Evolutionary conservation across 2,113 vertebrate genomes (phyloP).

Genomic region (Mormyrus iriodes): DNA sequence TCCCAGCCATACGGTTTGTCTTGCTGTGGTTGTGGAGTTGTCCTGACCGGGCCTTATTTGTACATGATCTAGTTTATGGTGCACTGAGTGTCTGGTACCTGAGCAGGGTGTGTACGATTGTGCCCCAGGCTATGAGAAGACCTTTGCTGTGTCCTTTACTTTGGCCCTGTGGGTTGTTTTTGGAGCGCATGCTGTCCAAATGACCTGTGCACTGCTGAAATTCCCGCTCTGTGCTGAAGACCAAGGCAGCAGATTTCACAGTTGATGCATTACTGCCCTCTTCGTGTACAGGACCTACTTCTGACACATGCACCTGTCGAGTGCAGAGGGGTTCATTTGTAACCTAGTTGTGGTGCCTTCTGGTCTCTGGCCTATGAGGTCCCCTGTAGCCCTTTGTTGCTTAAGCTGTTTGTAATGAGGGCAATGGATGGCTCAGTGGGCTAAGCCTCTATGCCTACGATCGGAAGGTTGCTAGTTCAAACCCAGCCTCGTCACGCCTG

Average conservation of each 20-base stretch:
- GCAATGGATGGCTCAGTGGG: no score
- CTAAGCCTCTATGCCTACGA: no score
- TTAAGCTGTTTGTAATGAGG: no score
- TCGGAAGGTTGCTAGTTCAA: no score
- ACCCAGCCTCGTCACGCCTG: no score
- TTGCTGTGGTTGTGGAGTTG: background rate
- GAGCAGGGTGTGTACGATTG: background rate
- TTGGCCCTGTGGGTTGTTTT: background rate
- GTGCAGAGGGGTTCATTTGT: background rate
- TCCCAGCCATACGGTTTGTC: background rate
- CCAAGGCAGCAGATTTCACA: background rate
- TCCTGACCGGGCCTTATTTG: background rate
- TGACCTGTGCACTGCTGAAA: background rate
- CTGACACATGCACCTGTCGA: background rate
- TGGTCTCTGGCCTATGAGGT: background rate
- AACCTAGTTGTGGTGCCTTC: background rate
- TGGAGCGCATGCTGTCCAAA: background rate
- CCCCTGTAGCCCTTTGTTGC: background rate
- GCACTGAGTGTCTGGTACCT: background rate
- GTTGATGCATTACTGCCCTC: background rate
- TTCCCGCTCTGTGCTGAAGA: background rate
- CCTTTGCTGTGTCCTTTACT: background rate
- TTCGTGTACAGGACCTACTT: background rate
- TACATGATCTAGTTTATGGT: background rate
- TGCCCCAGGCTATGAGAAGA: background rate